Conservation (phyloP, 2,113 vertebrate genomes). For the Protobothrops flavoviridis region DNA sequence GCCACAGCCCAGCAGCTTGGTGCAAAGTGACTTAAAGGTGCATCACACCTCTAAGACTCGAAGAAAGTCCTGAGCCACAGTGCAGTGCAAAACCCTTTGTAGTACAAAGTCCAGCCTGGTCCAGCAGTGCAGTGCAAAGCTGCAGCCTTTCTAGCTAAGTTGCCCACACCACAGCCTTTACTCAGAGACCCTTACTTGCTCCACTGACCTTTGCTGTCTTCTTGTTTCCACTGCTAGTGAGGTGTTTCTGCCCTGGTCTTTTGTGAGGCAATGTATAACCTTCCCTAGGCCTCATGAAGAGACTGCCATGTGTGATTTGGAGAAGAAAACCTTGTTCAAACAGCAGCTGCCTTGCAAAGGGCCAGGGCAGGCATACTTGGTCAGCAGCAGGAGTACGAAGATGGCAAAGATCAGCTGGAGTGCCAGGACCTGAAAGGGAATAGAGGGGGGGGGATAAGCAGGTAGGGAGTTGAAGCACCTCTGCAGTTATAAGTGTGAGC, state of each 20-base stretch:
- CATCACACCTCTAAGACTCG: not conserved
- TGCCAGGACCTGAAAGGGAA: not conserved
- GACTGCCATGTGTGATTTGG: not conserved
- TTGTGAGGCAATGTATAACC: not conserved
- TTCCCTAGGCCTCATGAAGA: not conserved
- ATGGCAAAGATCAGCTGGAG: not conserved
- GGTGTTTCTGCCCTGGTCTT: not conserved
- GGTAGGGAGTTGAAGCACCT: not conserved
- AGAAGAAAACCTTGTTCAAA: not conserved
- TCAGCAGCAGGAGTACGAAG: not conserved
- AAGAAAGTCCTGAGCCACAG: not conserved
- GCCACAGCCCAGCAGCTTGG: not conserved
- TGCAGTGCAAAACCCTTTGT: not conserved
- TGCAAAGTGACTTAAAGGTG: not conserved
- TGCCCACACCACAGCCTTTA: not conserved
- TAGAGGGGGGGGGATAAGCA: not conserved
- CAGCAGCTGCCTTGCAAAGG: not conserved
- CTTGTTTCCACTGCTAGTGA: not conserved
- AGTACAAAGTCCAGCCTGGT: not conserved
- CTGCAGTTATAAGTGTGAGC: not conserved
- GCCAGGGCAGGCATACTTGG: not conserved
- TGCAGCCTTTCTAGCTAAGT: not conserved
- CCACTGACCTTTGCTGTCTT: not conserved
- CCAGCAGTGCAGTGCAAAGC: not conserved
- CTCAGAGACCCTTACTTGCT: not conserved